Conservation (phyloP, 92 coral and sea anemone genomes). For the Porites divaricata region DNA sequence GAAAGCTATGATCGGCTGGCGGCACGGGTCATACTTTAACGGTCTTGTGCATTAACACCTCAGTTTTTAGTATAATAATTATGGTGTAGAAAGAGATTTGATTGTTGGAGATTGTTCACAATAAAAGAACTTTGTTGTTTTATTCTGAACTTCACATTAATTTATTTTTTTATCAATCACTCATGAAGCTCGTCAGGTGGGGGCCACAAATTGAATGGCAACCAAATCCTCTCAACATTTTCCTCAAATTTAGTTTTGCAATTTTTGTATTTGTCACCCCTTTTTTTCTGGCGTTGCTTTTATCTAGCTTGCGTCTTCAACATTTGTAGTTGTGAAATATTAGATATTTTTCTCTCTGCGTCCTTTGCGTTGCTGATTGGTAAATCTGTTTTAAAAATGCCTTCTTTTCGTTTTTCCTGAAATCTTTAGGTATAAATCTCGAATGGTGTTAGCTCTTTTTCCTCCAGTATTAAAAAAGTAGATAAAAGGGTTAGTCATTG, state of each 20-base stretch:
- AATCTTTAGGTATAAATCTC: conserved; percentile 1
- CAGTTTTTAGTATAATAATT: no score
- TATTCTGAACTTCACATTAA: no score
- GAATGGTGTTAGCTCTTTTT: not conserved
- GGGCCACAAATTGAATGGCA: conserved; percentile 14
- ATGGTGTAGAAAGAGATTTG: no score
- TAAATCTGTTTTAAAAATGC: not conserved
- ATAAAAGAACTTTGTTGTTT: no score
- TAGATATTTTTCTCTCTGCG: not conserved
- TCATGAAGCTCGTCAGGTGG: conserved; percentile 13
- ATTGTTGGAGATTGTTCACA: no score
- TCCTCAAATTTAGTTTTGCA: not conserved
- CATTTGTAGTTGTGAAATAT: not conserved
- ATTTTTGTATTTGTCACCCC: not conserved
- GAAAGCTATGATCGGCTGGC: no score
- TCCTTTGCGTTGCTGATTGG: not conserved
- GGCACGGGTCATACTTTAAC: no score
- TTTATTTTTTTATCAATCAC: not conserved
- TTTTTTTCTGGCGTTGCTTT: not conserved
- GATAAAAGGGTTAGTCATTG: conserved; percentile 75
- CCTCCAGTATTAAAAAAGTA: conserved; percentile 65
- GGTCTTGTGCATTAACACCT: no score
- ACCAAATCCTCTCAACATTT: not conserved
- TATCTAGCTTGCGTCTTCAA: not conserved
- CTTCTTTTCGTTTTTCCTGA: not conserved